Evolutionary conservation across 2,797 vertebrate species (phyloP).

Genomic region (Ammospiza maritima): DNA sequence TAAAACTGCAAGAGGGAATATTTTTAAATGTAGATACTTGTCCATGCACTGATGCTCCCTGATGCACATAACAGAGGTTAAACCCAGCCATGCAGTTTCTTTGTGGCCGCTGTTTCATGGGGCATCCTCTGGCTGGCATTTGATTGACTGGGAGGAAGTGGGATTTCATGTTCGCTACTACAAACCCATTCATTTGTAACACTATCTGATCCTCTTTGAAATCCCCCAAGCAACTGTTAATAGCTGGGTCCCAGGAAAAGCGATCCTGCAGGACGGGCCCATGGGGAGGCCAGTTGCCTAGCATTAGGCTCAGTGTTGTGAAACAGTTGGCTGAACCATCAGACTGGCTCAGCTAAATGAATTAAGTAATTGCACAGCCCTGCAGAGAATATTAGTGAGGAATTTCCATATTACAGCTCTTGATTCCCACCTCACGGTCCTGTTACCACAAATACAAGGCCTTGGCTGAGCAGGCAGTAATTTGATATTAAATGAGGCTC

Average conservation of each 20-base stretch:
- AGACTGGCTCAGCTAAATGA: slow-evolving; percentile 83
- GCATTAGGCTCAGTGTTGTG: slow-evolving; percentile 69
- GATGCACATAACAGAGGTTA: accelerated
- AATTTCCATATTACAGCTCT: slow-evolving; percentile 90
- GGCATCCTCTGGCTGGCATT: neutral
- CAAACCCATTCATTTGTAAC: slow-evolving; percentile 65
- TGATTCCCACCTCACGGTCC: slow-evolving; percentile 84
- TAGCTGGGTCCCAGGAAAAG: slow-evolving; percentile 83
- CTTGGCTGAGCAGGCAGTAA: slow-evolving; percentile 85
- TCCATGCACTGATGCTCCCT: accelerated
- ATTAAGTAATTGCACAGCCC: slow-evolving; percentile 87
- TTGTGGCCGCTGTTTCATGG: neutral
- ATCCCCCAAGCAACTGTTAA: slow-evolving; percentile 79
- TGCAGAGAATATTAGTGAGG: slow-evolving; percentile 82
- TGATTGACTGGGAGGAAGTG: slow-evolving; percentile 28
- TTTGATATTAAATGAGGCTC: slow-evolving; percentile 83
- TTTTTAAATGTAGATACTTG: neutral
- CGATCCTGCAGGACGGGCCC: slow-evolving; percentile 76
- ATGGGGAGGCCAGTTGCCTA: slow-evolving; percentile 76
- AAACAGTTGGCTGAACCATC: slow-evolving; percentile 78
- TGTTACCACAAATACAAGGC: slow-evolving; percentile 80
- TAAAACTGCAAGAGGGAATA: neutral
- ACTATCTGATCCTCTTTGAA: slow-evolving; percentile 65
- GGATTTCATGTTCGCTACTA: slow-evolving; percentile 26
- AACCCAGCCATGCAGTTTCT: neutral